These are phyloP conservation scores for Neodon shergylaensis DNA, from an alignment of 2,113 vertebrate genomes.

Conservation along the genomic window DNA sequence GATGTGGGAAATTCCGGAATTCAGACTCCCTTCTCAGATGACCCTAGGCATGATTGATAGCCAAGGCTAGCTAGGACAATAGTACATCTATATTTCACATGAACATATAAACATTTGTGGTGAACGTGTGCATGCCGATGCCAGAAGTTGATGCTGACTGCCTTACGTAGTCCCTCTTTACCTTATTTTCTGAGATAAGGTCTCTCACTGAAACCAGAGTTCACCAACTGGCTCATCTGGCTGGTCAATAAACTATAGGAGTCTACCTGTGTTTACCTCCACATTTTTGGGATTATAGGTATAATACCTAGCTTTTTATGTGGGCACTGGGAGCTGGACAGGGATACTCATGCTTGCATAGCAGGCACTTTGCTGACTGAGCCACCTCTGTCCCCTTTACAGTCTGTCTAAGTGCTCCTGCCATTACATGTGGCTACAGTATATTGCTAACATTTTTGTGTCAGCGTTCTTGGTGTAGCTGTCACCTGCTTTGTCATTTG, in stretches of 20 bases:
- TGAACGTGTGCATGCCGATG: neutral
- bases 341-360: neutral
- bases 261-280: neutral
- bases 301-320: neutral
- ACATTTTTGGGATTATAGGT: no score
- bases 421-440: no score
- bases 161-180: neutral
- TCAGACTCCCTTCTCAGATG: neutral
- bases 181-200: neutral
- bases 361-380: no score
- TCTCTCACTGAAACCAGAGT: neutral
- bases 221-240: neutral
- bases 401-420: neutral
- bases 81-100: neutral
- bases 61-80: neutral
- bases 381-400: neutral
- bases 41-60: neutral
- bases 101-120: neutral
- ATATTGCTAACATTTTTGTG: neutral
- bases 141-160: neutral
- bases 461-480: neutral
- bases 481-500: neutral
- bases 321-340: neutral
- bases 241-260: neutral
- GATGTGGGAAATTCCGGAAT: no score